Base-by-base conservation (phyloP, 2,113 vertebrate species). In the Xenopus laevis region DNA sequence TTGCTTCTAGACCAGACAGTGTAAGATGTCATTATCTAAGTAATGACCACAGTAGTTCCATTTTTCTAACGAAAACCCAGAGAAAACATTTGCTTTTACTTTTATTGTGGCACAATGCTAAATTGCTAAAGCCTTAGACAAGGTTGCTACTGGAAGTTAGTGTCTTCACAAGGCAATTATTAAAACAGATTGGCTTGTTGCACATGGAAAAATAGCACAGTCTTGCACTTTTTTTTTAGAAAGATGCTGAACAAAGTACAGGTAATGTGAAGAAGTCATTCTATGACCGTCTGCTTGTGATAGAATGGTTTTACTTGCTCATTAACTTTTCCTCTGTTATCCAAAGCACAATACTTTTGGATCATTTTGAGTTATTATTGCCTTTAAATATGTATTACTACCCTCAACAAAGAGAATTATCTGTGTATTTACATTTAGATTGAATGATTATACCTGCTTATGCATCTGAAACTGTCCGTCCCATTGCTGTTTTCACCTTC, bases 111-210 rank as follows among this genome's bases (percentile, higher is more conserved):
- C 45, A 67, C 6, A 67, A 16, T 23, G 46, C n/a, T 50, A 50
- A 50, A 67, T 52, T 67, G 13, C 65, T 67, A 67, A n/a, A 67
- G 65, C 20, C 20, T 15, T n/a, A 67, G 46, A 50, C 65, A 52
- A 67, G n/a, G 8, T 23, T 67, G 65, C 23, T 67, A 13, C 18
- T 18, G 40, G 9, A 20, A 65, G 63, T 11, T 20, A 45, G 30
- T 46, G 40, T 40, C n/a, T 46, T 65, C 40, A 45, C 9, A 50
- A 50, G 20, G 17, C 44, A 67, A 67, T 67, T 67, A 67, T 50
- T 67, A 23, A 18, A 47, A 67, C 65, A 67, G 40, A 21, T 21
- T 50, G 45, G 45, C 17, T 21, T 67, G n/a, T 20, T 67, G 65
- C 18, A 67, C 44, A 67, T 50, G 65, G 44, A 67, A 67, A 44